Base-by-base conservation (phyloP, 2,888 invertebrate genomes). In the Tribolium freemani region DNA sequence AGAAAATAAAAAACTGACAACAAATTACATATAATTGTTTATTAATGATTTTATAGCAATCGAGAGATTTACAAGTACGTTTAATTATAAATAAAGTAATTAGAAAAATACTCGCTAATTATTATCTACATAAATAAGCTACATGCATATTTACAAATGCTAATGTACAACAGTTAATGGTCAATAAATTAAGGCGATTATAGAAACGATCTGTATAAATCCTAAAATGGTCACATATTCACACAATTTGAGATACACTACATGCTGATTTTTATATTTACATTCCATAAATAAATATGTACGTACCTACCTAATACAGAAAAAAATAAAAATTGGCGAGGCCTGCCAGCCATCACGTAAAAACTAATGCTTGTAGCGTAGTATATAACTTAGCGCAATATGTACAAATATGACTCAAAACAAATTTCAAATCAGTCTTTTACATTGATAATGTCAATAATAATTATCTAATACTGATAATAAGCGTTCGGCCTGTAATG, bases 251-350 rank as follows among this genome's bases (percentile, higher is more conserved):
- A 83, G 83, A 83, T 83, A 78, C 81, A 76, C 77, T 78, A 79
- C 80, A 75, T 77, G 83, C 82, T 83, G 82, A 82, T 82, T 80
- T 77, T 44, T n/a, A 44, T 82, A 81, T 82, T 50, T 82, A 81
- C 81, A 82, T n/a, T 61, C 54, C 50, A 76, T 76, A 77, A 80
- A 81, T 80, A 80, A 79, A 75, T 76, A 77, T 57, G 53, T 60
- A 77, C 60, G 53, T 60, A 45, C 26, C 26, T 38, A 38, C 38
- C 3, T 38, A 38, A 38, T 38, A 38, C 8, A n/a, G 8, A 38
- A 13, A 10, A n/a, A 50, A 50, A 50, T 20, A 50, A 10, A n/a
- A n/a, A n/a, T 2, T 3, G 8, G n/a, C 38, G 8, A 1, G 6
- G 38, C 26, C 26, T 3, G 26, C 26, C 26, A 1, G 5, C 26